Evolutionary conservation across 1,140 invertebrate species (phyloP).

Genomic region (Penaeus japonicus): DNA sequence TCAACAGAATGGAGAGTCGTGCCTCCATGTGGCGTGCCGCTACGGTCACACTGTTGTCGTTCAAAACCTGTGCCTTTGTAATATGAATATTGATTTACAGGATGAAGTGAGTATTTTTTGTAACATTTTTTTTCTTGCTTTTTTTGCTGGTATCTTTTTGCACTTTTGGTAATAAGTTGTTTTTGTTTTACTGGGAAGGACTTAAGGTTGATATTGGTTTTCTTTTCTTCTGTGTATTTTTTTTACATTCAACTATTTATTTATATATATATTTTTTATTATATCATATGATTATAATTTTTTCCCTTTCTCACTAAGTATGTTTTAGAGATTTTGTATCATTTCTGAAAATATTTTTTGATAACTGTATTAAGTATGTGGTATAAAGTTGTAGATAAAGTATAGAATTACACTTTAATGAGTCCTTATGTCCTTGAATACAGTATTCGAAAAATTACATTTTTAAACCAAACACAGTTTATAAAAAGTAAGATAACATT

Average conservation of each 20-base stretch:
- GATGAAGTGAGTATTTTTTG: conserved; percentile 66
- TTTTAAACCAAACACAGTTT: no score
- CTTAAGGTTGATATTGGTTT: no score
- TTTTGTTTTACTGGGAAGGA: neutral
- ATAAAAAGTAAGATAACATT: no score
- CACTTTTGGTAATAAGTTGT: neutral
- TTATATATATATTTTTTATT: neutral
- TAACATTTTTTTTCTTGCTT: neutral
- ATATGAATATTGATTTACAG: conserved; percentile 66
- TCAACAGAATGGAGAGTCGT: conserved; percentile 68
- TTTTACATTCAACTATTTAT: no score
- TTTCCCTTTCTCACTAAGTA: no score
- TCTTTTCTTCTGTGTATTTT: neutral
- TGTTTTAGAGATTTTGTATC: no score
- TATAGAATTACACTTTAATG: no score
- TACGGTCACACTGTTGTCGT: conserved; percentile 68
- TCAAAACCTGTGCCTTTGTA: conserved; percentile 65
- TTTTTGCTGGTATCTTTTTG: neutral
- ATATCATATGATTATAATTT: neutral
- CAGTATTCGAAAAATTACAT: no score
- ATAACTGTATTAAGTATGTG: no score
- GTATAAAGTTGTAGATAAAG: no score
- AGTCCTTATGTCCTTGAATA: no score
- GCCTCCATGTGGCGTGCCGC: conserved; percentile 69
- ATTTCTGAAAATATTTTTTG: no score